Evolutionary conservation across 1,140 invertebrate species (phyloP).

Genomic region (Cotesia typhae): DNA sequence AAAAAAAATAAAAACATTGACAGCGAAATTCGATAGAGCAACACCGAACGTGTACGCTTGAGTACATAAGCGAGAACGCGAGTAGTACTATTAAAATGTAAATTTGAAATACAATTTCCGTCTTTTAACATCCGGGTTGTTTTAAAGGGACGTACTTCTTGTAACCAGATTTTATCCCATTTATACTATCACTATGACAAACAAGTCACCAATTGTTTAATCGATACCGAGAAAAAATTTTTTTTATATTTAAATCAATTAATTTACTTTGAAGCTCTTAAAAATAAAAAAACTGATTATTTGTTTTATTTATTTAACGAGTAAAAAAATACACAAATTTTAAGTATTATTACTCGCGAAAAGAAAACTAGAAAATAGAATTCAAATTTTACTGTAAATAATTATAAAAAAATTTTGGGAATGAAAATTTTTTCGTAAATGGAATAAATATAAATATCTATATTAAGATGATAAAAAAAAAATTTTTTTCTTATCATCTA

Average conservation of each 20-base stretch:
- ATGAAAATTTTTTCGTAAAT: too few species aligned
- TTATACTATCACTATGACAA: background rate
- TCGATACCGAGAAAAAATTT: background rate
- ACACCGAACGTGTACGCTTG: constrained; percentile 7
- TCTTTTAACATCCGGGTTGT: constrained; percentile 15
- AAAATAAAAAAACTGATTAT: background rate
- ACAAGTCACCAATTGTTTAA: background rate
- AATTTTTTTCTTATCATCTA: too few species aligned
- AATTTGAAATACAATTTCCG: constrained; percentile 7
- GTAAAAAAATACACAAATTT: too few species aligned
- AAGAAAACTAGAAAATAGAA: too few species aligned
- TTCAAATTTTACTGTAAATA: too few species aligned
- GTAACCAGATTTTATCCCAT: constrained; percentile 2
- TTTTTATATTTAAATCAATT: background rate
- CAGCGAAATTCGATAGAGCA: constrained; percentile 6
- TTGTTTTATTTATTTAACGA: background rate
- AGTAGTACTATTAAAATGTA: constrained; percentile 13
- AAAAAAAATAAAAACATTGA: background rate
- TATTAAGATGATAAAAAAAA: too few species aligned
- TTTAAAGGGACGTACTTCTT: background rate
- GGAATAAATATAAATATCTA: too few species aligned
- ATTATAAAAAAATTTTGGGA: too few species aligned
- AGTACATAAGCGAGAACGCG: background rate
- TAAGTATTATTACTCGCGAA: too few species aligned
- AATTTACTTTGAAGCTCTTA: background rate